Base-by-base conservation (phyloP, 2,888 invertebrate genomes). In the Tolmerus cingulatus region DNA sequence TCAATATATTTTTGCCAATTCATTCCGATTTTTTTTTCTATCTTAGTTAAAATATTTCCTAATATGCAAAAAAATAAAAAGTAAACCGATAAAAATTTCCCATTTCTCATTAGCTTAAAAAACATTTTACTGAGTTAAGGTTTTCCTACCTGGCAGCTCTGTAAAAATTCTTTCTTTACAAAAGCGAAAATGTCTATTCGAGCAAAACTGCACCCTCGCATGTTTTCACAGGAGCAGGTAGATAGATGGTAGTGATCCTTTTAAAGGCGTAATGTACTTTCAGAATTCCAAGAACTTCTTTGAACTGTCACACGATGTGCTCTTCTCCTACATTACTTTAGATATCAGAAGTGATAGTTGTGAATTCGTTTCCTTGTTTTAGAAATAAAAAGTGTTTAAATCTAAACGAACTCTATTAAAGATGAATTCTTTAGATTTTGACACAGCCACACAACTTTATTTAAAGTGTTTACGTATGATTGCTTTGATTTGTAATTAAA, bases 401-500 rank as follows among this genome's bases (percentile, higher is more conserved):
- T 19, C 27, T 66, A 9, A 9, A 66, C 4, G 5, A 9, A 66
- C 2, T 27, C 7, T 27, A 8, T 9, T 40, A 23, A 78, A 86
- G 23, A 86, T 86, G 86, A 79, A 79, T 30, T 46, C 90, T 90
- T 90, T 91, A 88, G 91, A 92, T 88, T 90, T 91, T 88, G 91
- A 92, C 89, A 89, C 91, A 87, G 92, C 91, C 87, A 90, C 92
- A 84, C 91, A 91, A 90, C 90, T 92, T 77, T 92, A 92, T 89
- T 89, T 91, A 82, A 92, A 93, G 89, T 93, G 92, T 90, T 91
- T 92, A 90, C 90, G 92, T 92, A 92, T 5, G 78, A 57, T 27
- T 16, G 3, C 30, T 1, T 78, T 66, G 27, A 30, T 55, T 86
- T 8, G 40, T 1, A 30, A 23, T 12, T n/a, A 76, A 46, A 23